A percentile compares a stretch with the other conserved stretches of the same genome.
Evolutionary conservation across 1,140 invertebrate species (phyloP).

Genomic region (Conus ventricosus): DNA sequence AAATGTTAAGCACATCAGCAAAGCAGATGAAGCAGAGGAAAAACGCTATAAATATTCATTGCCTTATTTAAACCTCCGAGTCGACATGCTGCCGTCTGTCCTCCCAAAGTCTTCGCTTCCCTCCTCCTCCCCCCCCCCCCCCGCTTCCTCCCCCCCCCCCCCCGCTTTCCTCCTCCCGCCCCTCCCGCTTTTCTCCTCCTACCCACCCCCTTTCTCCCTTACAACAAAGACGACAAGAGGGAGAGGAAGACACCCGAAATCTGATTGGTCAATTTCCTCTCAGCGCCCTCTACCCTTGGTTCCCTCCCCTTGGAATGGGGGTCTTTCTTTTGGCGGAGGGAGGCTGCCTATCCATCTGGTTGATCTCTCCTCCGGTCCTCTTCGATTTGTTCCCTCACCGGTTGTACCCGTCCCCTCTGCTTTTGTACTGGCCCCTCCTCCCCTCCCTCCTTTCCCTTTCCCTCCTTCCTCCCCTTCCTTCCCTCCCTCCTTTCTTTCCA

Average conservation of each 20-base stretch:
- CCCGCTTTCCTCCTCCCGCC: neutral
- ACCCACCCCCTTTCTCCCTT: neutral
- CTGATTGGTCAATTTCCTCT: conserved; percentile 29
- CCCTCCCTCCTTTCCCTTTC: neutral
- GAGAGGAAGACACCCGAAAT: conserved; percentile 6
- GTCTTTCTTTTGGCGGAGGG: neutral
- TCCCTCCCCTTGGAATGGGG: neutral
- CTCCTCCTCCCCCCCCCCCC: neutral
- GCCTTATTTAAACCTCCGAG: conserved; percentile 27
- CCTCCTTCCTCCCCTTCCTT: neutral
- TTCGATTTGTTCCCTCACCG: neutral
- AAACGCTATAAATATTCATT: conserved; percentile 28
- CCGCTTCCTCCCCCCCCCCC: neutral
- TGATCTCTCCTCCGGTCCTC: conserved; percentile 1
- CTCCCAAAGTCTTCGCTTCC: neutral
- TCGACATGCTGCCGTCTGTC: conserved; percentile 9
- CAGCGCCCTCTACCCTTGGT: conserved; percentile 1
- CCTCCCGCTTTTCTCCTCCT: neutral
- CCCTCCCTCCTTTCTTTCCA: neutral
- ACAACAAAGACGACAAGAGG: too few species aligned
- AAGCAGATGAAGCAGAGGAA: conserved; percentile 13
- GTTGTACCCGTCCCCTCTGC: neutral
- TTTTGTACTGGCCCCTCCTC: neutral
- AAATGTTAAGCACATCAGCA: conserved; percentile 11
- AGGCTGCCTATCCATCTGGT: neutral